Conservation (phyloP, 2,113 vertebrate species). For the Verasper variegatus region DNA sequence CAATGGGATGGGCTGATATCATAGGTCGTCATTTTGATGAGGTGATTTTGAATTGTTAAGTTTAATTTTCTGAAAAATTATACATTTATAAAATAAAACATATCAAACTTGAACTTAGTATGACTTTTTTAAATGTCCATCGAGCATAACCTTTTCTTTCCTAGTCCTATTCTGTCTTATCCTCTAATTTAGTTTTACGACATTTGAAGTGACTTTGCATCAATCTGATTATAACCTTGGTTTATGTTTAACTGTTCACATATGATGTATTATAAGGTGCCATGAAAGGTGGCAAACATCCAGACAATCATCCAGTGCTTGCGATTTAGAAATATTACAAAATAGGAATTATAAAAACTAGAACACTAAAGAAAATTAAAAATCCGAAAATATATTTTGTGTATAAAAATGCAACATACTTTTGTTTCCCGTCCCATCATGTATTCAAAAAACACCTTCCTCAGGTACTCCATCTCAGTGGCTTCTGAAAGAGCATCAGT, state of each 20-base stretch:
- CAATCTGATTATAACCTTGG: too few relatives aligned
- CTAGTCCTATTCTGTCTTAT: too few relatives aligned
- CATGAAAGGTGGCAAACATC: too few relatives aligned
- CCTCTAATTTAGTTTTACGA: too few relatives aligned
- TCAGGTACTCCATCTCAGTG: conserved; percentile 96
- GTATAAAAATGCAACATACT: conserved; percentile 78
- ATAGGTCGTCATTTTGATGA: background rate
- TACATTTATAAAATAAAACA: background rate
- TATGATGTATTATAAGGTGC: too few relatives aligned
- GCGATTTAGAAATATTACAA: too few relatives aligned
- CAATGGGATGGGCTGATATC: background rate
- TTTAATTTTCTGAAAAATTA: background rate
- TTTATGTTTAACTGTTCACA: too few relatives aligned
- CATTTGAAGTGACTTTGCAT: too few relatives aligned
- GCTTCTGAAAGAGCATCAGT: conserved; percentile 85
- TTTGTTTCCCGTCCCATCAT: conserved; percentile 99
- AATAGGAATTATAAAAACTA: background rate
- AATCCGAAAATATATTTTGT: background rate
- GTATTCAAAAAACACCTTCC: conserved; percentile 97
- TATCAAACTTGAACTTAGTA: background rate
- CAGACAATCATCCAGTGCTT: too few relatives aligned
- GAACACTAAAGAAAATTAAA: background rate
- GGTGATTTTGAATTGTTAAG: too few relatives aligned
- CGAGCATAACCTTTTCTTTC: too few relatives aligned
- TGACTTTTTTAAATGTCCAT: too few relatives aligned